Evolutionary conservation across 2,888 invertebrate species (phyloP).

Genomic region (Sesia apiformis): DNA sequence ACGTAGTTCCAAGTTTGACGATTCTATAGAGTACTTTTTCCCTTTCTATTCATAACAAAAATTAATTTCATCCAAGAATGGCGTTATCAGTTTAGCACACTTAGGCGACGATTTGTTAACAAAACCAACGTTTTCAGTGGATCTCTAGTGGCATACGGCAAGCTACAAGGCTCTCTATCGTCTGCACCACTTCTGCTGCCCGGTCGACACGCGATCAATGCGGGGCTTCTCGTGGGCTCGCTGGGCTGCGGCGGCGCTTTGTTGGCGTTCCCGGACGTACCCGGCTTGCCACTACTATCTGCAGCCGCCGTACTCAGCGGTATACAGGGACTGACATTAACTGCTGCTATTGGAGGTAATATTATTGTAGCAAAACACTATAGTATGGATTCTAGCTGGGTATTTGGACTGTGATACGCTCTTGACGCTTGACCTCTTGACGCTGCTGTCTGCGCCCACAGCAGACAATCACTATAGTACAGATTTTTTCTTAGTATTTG

Average conservation of each 20-base stretch:
- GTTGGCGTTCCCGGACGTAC: slow-evolving; percentile 74
- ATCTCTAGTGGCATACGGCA: slow-evolving; percentile 91
- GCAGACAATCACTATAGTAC: too few species aligned
- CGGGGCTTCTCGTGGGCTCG: slow-evolving; percentile 78
- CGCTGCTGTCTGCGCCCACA: too few species aligned
- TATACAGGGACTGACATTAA: slow-evolving; percentile 89
- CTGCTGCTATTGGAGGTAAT: slow-evolving; percentile 89
- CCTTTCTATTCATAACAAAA: too few species aligned
- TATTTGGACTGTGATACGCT: too few species aligned
- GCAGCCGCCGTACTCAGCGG: slow-evolving; percentile 85
- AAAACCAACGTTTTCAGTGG: slow-evolving; percentile 71
- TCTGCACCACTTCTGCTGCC: slow-evolving; percentile 89
- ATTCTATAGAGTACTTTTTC: too few species aligned
- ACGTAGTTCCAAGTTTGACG: too few species aligned
- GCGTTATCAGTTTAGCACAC: too few species aligned
- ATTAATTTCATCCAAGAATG: too few species aligned
- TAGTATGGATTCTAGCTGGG: neutral
- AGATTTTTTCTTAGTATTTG: too few species aligned
- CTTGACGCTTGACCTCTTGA: too few species aligned
- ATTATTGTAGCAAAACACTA: neutral
- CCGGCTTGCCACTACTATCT: slow-evolving; percentile 83
- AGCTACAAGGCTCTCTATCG: slow-evolving; percentile 86
- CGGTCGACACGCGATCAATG: slow-evolving; percentile 86
- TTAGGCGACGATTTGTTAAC: too few species aligned
- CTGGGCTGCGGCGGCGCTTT: slow-evolving; percentile 82